Evolutionary conservation across 2,888 invertebrate species (phyloP), one percentile per base, ranked within the genome.

Genomic region (Hirudinaria manillensis): DNA sequence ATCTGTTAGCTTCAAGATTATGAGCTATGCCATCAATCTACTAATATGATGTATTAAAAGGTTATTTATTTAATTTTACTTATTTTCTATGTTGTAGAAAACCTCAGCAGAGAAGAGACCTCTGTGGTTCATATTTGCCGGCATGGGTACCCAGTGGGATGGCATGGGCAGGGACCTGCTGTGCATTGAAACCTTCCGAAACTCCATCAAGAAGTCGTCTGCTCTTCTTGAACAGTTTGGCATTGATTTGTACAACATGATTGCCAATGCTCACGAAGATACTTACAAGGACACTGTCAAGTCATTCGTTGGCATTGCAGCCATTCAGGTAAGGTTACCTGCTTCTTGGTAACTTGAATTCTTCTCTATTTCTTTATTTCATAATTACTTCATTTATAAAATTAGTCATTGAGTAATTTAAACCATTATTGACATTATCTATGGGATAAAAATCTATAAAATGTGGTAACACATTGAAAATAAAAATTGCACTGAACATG

Each of bases 91-190:
- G 19, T 24, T 29, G n/a, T 79, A 84, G 82, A 81, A 82, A 76
- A 79, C 80, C 34, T 73, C 81, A 6, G 70, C 88, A 21, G 90
- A 91, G 65, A 89, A 89, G 78, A 89, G 92, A 21, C 94, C 96
- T 0, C 87, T 97, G 75, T 98, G 96, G 93, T 98, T 90, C 86
- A 89, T 98, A 78, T 80, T 94, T 87, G 92, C 95, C 68, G 99
- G 99, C 77, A 98, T 99, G 98, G 98, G 98, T 21, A 91, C 93
- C 65, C 98, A 98, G 87, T 98, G 97, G 97, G 89, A 92, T 70
- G 94, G 93, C 81, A 98, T 98, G 97, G 96, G 91, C 21, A 90
- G 90, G 83, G 89, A 91, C 77, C 88, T 99, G 80, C 90, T 97
- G 90, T 86, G 88, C 78, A 87, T 98, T 78, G 92, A 93, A 74